phyloP scores from a whole-genome alignment of 2,888 invertebrate species.

The Epinotia bilunana region DNA sequence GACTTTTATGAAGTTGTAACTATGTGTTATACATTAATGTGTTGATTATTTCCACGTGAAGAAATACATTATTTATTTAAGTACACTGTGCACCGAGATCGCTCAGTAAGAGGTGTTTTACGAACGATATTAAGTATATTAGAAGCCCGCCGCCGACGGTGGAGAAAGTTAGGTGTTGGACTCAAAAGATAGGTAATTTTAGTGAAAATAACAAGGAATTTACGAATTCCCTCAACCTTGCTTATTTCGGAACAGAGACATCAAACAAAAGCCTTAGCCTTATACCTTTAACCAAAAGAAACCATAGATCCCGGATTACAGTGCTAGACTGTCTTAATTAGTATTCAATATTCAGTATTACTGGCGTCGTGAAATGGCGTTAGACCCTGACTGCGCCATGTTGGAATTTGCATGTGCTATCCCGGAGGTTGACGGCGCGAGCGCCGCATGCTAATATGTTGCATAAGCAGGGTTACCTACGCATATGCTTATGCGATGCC shows the following conservation, averaged over 20 bases:
- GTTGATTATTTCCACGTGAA: not conserved
- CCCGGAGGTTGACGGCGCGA: constrained; percentile 44
- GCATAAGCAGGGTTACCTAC: constrained; percentile 37
- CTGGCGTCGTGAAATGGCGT: constrained; percentile 15
- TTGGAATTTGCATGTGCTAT: constrained; percentile 55
- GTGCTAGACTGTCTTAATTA: not conserved
- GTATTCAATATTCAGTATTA: not conserved
- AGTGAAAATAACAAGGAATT: too few relatives aligned
- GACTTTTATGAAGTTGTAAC: not conserved
- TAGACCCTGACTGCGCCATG: constrained; percentile 12
- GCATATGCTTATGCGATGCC: constrained; percentile 42
- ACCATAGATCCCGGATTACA: not conserved
- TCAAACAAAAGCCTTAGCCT: too few relatives aligned
- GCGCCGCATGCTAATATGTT: constrained; percentile 40
- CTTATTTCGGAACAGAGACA: too few relatives aligned
- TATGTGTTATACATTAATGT: not conserved
- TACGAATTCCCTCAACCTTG: too few relatives aligned
- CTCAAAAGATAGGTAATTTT: too few relatives aligned
- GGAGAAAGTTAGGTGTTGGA: too few relatives aligned
- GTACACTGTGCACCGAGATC: too few relatives aligned
- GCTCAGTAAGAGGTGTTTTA: too few relatives aligned
- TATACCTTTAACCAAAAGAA: too few relatives aligned
- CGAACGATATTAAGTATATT: too few relatives aligned
- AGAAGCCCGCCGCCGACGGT: too few relatives aligned
- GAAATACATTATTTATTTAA: not conserved